Conservation (phyloP, 2,888 invertebrate genomes). For the Gymnoscelis rufifasciata region DNA sequence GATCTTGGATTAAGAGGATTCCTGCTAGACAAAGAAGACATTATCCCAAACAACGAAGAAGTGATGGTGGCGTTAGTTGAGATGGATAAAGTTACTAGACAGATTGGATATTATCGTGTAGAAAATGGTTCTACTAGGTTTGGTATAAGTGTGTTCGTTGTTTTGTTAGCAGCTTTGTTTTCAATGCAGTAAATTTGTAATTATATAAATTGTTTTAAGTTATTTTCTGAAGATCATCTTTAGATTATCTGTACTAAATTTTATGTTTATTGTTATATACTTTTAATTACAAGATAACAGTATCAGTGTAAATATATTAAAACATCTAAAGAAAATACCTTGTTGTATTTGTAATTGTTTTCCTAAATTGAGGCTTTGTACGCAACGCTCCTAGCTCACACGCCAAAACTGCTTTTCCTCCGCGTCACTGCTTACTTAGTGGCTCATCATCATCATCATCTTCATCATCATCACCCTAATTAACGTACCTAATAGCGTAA, state of each 20-base stretch:
- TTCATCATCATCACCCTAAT: no score
- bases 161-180: slow-evolving; percentile 25
- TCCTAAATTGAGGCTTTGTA: no score
- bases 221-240: no score
- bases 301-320: not conserved
- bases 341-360: not conserved
- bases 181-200: slow-evolving; percentile 21
- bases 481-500: no score
- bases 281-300: no score
- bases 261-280: no score
- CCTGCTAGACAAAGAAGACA: slow-evolving; percentile 73
- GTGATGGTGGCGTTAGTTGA: slow-evolving; percentile 77
- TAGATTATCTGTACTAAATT: no score
- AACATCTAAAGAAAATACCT: not conserved
- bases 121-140: slow-evolving; percentile 23
- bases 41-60: slow-evolving; percentile 79
- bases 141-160: slow-evolving; percentile 28
- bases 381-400: no score
- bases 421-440: no score
- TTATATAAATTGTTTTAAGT: not conserved
- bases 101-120: slow-evolving; percentile 45
- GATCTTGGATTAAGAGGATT: slow-evolving; percentile 79
- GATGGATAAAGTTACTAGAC: slow-evolving; percentile 58
- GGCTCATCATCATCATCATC: no score
- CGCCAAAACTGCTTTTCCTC: no score